phyloP scores from a whole-genome alignment of 2,113 vertebrate genomes.

The Otis tarda region DNA sequence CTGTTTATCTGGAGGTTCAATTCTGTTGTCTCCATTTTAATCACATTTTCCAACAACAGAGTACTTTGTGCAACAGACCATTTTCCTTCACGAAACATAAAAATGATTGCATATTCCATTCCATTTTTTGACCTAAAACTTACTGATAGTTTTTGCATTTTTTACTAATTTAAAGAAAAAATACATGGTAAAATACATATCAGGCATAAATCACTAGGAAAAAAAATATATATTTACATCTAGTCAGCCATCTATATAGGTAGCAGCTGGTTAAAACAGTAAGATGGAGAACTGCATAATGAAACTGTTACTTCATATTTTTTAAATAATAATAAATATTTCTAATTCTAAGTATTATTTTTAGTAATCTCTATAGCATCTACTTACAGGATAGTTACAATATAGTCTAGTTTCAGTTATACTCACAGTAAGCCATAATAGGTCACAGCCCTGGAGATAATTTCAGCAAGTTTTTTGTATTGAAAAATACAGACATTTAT shows the following conservation, averaged over 20 bases:
- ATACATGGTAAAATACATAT: background rate
- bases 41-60: conserved; percentile 26
- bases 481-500: background rate
- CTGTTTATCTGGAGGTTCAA: conserved; percentile 7
- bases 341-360: background rate
- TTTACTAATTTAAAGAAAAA: background rate
- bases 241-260: background rate
- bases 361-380: background rate
- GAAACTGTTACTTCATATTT: background rate
- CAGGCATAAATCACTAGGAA: background rate
- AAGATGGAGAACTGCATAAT: background rate
- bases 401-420: background rate
- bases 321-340: background rate
- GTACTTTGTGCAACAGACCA: background rate
- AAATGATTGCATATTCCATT: background rate
- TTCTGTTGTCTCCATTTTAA: conserved; percentile 33
- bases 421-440: background rate
- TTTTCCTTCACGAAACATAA: background rate
- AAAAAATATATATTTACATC: background rate
- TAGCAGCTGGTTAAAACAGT: background rate
- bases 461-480: background rate
- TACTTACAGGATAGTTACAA: background rate
- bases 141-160: background rate
- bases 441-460: background rate
- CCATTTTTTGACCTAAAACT: background rate